Evolutionary conservation across 2,797 vertebrate species (phyloP), one percentile per base, ranked within the genome.

Genomic region (Cichlasoma orientale): DNA sequence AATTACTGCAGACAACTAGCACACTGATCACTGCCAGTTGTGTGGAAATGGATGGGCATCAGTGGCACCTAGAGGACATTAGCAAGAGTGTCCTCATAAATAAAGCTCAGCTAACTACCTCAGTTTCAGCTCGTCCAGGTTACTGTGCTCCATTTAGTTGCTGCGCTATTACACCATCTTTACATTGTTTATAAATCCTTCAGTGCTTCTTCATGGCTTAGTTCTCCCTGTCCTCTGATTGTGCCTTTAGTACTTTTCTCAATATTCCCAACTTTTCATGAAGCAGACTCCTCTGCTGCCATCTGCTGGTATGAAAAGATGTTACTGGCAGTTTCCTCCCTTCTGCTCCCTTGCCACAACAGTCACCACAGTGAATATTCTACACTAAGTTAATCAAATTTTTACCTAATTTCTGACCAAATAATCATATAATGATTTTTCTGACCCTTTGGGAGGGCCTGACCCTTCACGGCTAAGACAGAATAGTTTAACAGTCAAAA

Each of bases 241-340:
- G 23, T 53, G 3, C 6, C 44, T 1, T 47, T 3, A 0, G 0
- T 54, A 3, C 31, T 58, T 58, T 74, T 44, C 3, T 9, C 23
- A 18, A 53, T 0, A 0, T 2, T 7, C 4, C 23, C 6, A n/a
- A 12, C 12, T 27, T 69, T 75, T 59, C 2, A 11, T 31, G 0
- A 53, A 71, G 3, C 1, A 27, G 2, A 68, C 33, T 83, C 79
- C 77, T 86, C 59, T 92, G 79, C 89, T 90, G 83, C 89, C 92
- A 90, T 69, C 92, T 85, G 47, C 29, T 75, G 93, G 75, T 76
- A 52, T 1, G 33, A n/a, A 25, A 23, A 16, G 0, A 6, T 13
- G 19, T 0, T 33, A 6, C 72, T 33, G 44, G 36, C 19, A 69
- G 55, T 29, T 47, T 47, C n/a, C n/a, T n/a, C n/a, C n/a, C 44